Percentiles rank a stretch among this genome's conserved stretches.
Conservation (phyloP, 1,140 invertebrate genomes). For the Thalassaphorura encarpata region DNA sequence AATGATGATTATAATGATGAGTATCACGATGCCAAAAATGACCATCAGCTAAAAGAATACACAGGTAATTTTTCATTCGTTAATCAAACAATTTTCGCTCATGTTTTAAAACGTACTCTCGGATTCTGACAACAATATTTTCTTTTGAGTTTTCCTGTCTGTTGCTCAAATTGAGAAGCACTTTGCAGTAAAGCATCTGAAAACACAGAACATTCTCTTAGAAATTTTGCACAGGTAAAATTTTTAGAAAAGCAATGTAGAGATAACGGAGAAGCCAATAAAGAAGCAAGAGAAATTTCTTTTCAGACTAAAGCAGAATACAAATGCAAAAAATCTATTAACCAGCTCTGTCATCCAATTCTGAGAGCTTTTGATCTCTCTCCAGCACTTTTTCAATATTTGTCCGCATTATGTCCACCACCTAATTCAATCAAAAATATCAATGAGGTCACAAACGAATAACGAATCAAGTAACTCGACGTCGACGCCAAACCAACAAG, state of each 20-base stretch:
- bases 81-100: not conserved
- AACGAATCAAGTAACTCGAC: no score
- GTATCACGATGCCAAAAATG: slow-evolving; percentile 34
- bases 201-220: no score
- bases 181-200: slow-evolving; percentile 52
- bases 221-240: no score
- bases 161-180: slow-evolving; percentile 57
- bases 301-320: not conserved
- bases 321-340: not conserved
- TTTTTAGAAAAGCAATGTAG: no score
- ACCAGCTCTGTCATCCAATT: slow-evolving; percentile 56
- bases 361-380: slow-evolving; percentile 55
- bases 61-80: slow-evolving; percentile 10
- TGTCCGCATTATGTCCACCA: slow-evolving; percentile 46
- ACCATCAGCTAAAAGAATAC: slow-evolving; percentile 36
- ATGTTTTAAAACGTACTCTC: slow-evolving; percentile 42
- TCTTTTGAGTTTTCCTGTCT: slow-evolving; percentile 54
- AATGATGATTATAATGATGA: slow-evolving; percentile 35
- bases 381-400: slow-evolving; percentile 62
- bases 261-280: no score
- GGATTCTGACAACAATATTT: slow-evolving; percentile 60
- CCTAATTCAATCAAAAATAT: slow-evolving; percentile 5
- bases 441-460: not conserved
- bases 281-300: not conserved
- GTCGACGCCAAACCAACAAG: no score